Evolutionary conservation across 2,797 vertebrate genomes (phyloP).

Genomic region (Oreochromis mossambicus): DNA sequence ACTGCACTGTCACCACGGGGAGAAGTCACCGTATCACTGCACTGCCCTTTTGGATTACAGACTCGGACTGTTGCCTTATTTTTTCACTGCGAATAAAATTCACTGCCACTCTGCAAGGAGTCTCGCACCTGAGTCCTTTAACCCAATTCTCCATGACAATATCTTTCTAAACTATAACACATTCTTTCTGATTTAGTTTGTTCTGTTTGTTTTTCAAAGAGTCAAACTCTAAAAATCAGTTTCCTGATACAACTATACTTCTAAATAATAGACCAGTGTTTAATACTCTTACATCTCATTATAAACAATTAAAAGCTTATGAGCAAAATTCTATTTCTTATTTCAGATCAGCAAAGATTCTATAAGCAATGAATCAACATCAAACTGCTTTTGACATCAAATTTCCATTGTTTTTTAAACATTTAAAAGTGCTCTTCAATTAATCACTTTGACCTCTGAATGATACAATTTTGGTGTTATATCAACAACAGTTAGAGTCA

Average conservation of each 20-base stretch:
- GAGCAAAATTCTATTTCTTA: neutral
- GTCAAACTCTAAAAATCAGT: fast-evolving
- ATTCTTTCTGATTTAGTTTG: neutral
- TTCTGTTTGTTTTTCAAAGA: neutral
- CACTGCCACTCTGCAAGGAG: too few relatives aligned
- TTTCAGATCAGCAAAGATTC: neutral
- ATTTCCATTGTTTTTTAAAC: neutral
- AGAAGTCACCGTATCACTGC: too few relatives aligned
- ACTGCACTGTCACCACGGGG: too few relatives aligned
- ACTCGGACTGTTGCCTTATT: too few relatives aligned
- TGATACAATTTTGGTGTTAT: neutral
- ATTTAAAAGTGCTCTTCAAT: neutral
- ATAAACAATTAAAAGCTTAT: neutral
- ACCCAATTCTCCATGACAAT: too few relatives aligned
- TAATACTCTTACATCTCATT: neutral
- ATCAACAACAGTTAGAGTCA: neutral
- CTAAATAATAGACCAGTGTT: neutral
- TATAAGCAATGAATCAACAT: neutral
- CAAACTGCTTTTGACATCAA: neutral
- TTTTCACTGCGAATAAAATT: too few relatives aligned
- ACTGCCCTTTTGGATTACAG: too few relatives aligned
- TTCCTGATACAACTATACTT: neutral
- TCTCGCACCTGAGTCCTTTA: too few relatives aligned
- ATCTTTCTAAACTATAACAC: fast-evolving
- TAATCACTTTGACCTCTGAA: neutral